Base-by-base conservation (phyloP, 1,140 invertebrate species). In the Ips typographus region DNA sequence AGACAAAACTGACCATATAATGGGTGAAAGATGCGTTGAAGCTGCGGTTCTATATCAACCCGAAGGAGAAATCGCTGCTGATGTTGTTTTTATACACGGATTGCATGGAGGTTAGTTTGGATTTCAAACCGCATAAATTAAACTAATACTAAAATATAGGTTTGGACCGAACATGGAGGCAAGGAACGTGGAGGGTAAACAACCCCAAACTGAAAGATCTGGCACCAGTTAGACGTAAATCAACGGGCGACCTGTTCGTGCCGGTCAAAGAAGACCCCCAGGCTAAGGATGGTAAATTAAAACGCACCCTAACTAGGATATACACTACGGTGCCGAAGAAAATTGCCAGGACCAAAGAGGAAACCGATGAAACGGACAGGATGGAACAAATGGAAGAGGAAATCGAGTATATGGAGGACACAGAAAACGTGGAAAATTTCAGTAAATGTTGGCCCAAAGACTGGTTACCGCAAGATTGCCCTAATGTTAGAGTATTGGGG, bases 391-490 rank as follows among this genome's bases (percentile, higher is more conserved):
- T 62, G 6, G 64, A 70, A 39, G 44, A 37, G 8, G 56, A 51
- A n/a, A 37, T 53, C 3, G 36, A 56, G 2, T 67, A 80, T 38
- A 63, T 61, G n/a, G 68, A 68, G 2, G 36, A 66, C 6, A 40
- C 4, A 2, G 57, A 56, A 37, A 42, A 64, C 5, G 40, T 53
- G 7, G 71, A 81, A 39, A 57, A 71, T 38, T 79, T 86, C 71
- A 88, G 88, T 1, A 78, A 82, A 4, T 90, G 89, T 71, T 91
- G 89, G 89, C 89, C 89, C 0, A 80, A 82, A 37, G 89, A 90
- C 74, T 90, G 89, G 89, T 75, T 90, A 7, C 86, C 85, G 0
- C 73, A 84, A 40, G 89, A 90, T 73, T 88, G 85, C 79, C 89
- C 89, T 0, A 84, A 84, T 0, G 86, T 85, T 0, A 82, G 89